phyloP scores from a whole-genome alignment of 2,888 invertebrate genomes.

The Plutella xylostella region DNA sequence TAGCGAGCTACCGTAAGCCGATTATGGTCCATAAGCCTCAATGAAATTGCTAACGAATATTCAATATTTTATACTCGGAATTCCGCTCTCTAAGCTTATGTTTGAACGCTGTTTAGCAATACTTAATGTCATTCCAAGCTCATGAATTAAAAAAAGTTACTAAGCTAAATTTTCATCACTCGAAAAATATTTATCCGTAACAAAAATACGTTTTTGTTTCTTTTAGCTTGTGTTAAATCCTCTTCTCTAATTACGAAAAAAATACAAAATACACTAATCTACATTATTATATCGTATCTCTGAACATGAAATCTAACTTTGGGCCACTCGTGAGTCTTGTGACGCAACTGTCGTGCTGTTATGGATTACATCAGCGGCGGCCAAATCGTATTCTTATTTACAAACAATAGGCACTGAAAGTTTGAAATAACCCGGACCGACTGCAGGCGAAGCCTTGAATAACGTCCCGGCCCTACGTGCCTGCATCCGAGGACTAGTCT shows the following conservation, averaged over 20 bases:
- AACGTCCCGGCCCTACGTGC: slow-evolving; percentile 20
- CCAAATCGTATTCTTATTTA: slow-evolving; percentile 36
- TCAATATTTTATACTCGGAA: no score
- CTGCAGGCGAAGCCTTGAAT: slow-evolving; percentile 28
- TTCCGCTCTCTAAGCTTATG: no score
- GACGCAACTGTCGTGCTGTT: no score
- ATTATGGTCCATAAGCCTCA: no score
- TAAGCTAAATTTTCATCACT: no score
- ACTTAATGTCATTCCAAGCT: no score
- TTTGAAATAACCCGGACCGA: slow-evolving; percentile 34
- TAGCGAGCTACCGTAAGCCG: no score
- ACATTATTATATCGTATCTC: slow-evolving; percentile 54
- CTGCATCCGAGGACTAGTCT: slow-evolving; percentile 26
- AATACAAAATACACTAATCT: slow-evolving; percentile 45
- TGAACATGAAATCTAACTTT: slow-evolving; percentile 37
- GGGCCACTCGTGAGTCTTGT: not conserved
- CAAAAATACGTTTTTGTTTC: slow-evolving; percentile 51
- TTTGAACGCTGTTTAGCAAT: no score
- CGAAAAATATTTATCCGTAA: slow-evolving; percentile 32
- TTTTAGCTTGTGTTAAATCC: slow-evolving; percentile 39
- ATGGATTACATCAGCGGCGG: no score
- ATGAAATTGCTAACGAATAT: no score
- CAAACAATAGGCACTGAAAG: slow-evolving; percentile 57
- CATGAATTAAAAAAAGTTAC: no score
- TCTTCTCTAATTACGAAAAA: slow-evolving; percentile 37